Evolutionary conservation across 2,888 invertebrate genomes (phyloP).

Genomic region (Erynnis tages): DNA sequence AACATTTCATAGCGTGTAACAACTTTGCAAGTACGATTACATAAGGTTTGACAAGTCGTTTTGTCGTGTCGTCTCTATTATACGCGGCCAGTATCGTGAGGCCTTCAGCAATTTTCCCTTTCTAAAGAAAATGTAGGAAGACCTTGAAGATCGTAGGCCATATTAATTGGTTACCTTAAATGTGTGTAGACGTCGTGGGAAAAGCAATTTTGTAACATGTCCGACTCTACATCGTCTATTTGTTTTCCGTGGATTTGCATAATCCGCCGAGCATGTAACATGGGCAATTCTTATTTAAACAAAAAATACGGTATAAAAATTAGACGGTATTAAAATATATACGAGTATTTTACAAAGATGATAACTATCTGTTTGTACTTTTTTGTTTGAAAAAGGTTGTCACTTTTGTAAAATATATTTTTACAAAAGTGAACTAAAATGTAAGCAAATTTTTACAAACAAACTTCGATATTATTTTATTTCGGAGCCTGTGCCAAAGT

Average conservation of each 20-base stretch:
- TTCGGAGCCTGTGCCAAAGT: too few species aligned
- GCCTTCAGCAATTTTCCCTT: slow-evolving; percentile 20
- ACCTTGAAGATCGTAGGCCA: slow-evolving; percentile 15
- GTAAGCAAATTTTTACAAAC: too few species aligned
- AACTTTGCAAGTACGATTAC: slow-evolving; percentile 40
- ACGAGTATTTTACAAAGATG: too few species aligned
- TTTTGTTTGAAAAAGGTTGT: too few species aligned
- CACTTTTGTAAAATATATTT: too few species aligned
- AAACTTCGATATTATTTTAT: too few species aligned
- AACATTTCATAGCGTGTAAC: slow-evolving; percentile 16
- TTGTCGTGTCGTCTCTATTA: slow-evolving; percentile 59
- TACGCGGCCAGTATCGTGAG: slow-evolving; percentile 22
- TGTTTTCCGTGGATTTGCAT: not conserved
- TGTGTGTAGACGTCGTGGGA: slow-evolving; percentile 24
- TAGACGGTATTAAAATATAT: too few species aligned
- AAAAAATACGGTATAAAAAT: too few species aligned
- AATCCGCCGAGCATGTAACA: not conserved
- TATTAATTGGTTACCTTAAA: slow-evolving; percentile 22
- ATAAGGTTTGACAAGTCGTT: slow-evolving; percentile 60
- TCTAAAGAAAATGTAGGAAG: slow-evolving; percentile 14
- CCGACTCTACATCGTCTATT: slow-evolving; percentile 14
- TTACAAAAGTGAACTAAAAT: too few species aligned
- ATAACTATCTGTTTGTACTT: too few species aligned
- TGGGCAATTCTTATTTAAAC: not conserved
- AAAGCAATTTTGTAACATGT: slow-evolving; percentile 23